Evolutionary conservation across 2,888 invertebrate genomes (phyloP).

Genomic region (Tinea pellionella): DNA sequence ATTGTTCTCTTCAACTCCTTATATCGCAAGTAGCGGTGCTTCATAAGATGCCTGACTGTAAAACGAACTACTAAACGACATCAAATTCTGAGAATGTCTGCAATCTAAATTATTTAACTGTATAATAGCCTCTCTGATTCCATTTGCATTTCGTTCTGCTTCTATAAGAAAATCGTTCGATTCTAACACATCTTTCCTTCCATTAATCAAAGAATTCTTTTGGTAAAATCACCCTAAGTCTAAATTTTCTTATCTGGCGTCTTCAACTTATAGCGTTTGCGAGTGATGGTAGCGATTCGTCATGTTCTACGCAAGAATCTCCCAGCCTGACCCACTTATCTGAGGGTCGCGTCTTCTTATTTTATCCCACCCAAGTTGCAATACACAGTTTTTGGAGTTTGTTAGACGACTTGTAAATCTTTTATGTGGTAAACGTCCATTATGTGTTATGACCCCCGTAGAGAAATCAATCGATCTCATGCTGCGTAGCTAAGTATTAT

Average conservation of each 20-base stretch:
- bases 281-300: conserved; percentile 56
- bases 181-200: neutral
- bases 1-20: conserved; percentile 55
- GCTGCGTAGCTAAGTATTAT: conserved; percentile 32
- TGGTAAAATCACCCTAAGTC: conserved; percentile 26
- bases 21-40: conserved; percentile 58
- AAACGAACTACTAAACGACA: conserved; percentile 21
- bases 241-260: conserved; percentile 39
- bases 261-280: conserved; percentile 37
- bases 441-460: conserved; percentile 26
- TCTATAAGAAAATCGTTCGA: neutral
- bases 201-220: conserved; percentile 5
- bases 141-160: neutral
- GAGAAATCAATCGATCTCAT: conserved; percentile 41
- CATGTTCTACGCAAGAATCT: conserved; percentile 41
- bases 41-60: conserved; percentile 30
- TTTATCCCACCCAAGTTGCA: conserved; percentile 20
- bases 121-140: neutral
- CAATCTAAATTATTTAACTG: conserved; percentile 15
- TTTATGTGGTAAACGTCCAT: neutral
- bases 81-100: conserved; percentile 51
- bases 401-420: neutral
- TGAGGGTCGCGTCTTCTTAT: conserved; percentile 31
- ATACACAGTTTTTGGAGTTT: neutral
- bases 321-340: conserved; percentile 42